Conservation (phyloP, 2,113 vertebrate species). For the Pomatorhinus ruficollis region DNA sequence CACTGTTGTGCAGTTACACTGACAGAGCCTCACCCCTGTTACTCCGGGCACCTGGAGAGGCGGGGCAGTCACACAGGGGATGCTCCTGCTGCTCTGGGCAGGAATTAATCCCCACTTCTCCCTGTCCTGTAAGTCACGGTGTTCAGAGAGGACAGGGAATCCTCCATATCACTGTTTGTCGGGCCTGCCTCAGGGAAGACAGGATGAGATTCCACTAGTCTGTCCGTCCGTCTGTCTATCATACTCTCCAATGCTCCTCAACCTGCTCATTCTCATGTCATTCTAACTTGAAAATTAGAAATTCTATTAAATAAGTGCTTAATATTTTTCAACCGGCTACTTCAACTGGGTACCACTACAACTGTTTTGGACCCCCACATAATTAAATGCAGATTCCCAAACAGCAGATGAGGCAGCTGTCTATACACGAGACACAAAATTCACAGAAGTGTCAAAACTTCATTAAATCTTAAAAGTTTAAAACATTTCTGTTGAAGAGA, state of each 20-base stretch:
- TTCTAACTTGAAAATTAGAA: not conserved
- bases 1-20: not conserved
- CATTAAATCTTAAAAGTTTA: not conserved
- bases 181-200: not conserved
- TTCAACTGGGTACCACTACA: not conserved
- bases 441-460: not conserved
- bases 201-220: not conserved
- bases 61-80: not conserved
- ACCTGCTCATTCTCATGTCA: fast-evolving
- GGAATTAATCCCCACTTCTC: not conserved
- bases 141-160: not conserved
- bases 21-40: not conserved
- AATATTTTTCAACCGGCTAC: not conserved
- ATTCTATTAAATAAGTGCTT: not conserved
- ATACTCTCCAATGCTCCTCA: not conserved
- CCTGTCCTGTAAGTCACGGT: not conserved
- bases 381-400: not conserved
- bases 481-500: not conserved
- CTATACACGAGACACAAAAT: not conserved
- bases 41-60: fast-evolving
- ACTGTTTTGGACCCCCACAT: not conserved
- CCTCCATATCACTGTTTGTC: not conserved
- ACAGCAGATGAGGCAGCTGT: not conserved
- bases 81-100: not conserved
- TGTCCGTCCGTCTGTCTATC: not conserved